These are phyloP conservation scores for Polyommatus iphigenia DNA, from an alignment of 2,888 invertebrate species.

Conservation along the genomic window DNA sequence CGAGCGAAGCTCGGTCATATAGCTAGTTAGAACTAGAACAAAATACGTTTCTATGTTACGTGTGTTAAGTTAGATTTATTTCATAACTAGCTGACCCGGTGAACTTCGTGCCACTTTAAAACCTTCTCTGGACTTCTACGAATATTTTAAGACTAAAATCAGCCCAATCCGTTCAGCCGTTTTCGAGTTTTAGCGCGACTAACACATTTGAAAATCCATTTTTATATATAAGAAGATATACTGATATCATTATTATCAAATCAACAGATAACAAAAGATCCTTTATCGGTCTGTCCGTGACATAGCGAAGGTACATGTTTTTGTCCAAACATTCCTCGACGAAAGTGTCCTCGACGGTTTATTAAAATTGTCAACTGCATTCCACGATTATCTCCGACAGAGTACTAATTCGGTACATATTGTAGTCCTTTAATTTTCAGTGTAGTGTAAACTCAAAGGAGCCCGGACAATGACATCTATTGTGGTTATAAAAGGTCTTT, in stretches of 20 bases:
- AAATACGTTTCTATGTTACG: background rate
- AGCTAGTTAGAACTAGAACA: background rate
- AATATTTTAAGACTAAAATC: too few relatives aligned
- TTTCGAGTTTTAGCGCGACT: too few relatives aligned
- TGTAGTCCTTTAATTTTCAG: constrained; percentile 76
- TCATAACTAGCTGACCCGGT: too few relatives aligned
- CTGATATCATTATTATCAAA: background rate
- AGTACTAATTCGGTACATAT: constrained; percentile 67
- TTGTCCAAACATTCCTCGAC: constrained; percentile 22
- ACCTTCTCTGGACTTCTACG: too few relatives aligned
- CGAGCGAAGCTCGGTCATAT: too few relatives aligned
- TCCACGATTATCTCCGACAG: constrained; percentile 68
- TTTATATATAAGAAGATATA: too few relatives aligned
- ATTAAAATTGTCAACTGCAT: constrained; percentile 76
- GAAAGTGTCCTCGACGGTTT: constrained; percentile 57
- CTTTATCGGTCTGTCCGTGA: background rate
- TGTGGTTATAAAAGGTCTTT: constrained; percentile 67
- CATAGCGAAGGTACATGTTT: background rate
- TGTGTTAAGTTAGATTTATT: too few relatives aligned
- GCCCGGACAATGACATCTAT: constrained; percentile 63
- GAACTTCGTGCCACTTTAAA: too few relatives aligned
- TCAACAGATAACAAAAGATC: background rate
- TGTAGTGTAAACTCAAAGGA: constrained; percentile 77
- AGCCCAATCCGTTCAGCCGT: too few relatives aligned
- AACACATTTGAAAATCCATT: too few relatives aligned